phyloP scores from a whole-genome alignment of 2,113 vertebrate genomes.

The Oenanthe melanoleuca region DNA sequence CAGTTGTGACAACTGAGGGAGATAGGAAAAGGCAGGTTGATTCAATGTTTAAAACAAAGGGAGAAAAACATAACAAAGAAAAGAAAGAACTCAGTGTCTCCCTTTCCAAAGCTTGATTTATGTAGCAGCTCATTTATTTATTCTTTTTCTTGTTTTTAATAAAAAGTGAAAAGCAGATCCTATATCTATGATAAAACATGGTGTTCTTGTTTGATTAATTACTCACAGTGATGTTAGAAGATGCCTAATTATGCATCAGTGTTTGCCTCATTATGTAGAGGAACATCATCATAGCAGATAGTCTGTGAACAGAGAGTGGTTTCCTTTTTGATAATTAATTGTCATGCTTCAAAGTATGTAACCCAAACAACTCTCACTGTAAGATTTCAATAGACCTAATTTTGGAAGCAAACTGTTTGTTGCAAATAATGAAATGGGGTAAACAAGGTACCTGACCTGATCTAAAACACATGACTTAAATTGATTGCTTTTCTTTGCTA shows the following conservation, averaged over 20 bases:
- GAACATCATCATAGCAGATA: constrained; percentile 58
- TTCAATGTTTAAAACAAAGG: constrained; percentile 28
- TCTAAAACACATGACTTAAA: constrained; percentile 4
- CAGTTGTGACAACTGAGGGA: constrained; percentile 26
- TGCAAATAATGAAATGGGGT: background rate
- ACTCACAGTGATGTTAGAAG: constrained; percentile 47
- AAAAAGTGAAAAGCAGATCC: constrained; percentile 45
- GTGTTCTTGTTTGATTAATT: constrained; percentile 70
- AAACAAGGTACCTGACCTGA: background rate
- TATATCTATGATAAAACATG: background rate
- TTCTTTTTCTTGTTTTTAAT: constrained; percentile 22
- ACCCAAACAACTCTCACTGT: background rate
- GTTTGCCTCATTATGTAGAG: constrained; percentile 63
- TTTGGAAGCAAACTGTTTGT: background rate
- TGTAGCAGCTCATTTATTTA: constrained; percentile 19
- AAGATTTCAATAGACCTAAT: background rate
- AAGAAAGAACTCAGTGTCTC: background rate
- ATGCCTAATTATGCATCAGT: constrained; percentile 70
- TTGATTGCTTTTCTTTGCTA: constrained; percentile 26
- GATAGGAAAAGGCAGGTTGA: background rate
- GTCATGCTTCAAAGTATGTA: constrained; percentile 1
- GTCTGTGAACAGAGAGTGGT: constrained; percentile 28
- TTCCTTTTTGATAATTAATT: constrained; percentile 48
- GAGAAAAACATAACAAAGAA: constrained; percentile 31
- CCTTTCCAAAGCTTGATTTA: constrained; percentile 39